These are phyloP conservation scores for Meandrina meandrites DNA, from an alignment of 92 coral and sea anemone genomes.

Conservation along the genomic window DNA sequence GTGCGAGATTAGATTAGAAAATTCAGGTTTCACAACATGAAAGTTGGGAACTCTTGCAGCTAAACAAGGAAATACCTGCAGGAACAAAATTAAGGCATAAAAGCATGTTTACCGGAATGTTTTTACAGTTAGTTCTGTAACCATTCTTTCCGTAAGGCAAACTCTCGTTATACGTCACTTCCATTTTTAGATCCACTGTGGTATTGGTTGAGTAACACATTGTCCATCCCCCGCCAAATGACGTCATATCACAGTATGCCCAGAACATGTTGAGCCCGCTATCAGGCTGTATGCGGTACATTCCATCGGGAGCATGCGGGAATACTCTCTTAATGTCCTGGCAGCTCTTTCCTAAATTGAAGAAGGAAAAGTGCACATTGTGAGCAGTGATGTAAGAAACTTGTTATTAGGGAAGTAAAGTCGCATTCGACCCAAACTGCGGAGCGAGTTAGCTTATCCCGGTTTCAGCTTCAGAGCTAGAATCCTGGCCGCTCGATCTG, in stretches of 20 bases:
- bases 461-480: too few relatives aligned
- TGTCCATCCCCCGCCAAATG: slow-evolving; percentile 3
- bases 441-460: too few relatives aligned
- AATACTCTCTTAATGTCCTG: not conserved
- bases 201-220: not conserved
- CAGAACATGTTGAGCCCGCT: not conserved
- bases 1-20: too few relatives aligned
- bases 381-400: not conserved
- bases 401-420: too few relatives aligned
- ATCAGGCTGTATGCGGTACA: not conserved
- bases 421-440: too few relatives aligned
- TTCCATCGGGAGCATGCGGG: not conserved
- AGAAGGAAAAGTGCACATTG: not conserved
- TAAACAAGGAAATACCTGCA: too few relatives aligned
- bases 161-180: not conserved
- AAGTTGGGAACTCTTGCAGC: too few relatives aligned
- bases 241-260: not conserved
- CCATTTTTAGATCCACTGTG: not conserved
- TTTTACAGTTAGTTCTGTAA: not conserved
- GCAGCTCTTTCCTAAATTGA: not conserved
- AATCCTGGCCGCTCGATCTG: too few relatives aligned
- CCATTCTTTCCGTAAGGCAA: not conserved
- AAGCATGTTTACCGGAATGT: not conserved
- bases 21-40: too few relatives aligned
- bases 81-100: too few relatives aligned